A percentile compares a stretch with the other conserved stretches of the same genome.
These are phyloP conservation scores for Parasteatoda tepidariorum DNA, from an alignment of 1,140 invertebrate genomes.

Conservation along the genomic window DNA sequence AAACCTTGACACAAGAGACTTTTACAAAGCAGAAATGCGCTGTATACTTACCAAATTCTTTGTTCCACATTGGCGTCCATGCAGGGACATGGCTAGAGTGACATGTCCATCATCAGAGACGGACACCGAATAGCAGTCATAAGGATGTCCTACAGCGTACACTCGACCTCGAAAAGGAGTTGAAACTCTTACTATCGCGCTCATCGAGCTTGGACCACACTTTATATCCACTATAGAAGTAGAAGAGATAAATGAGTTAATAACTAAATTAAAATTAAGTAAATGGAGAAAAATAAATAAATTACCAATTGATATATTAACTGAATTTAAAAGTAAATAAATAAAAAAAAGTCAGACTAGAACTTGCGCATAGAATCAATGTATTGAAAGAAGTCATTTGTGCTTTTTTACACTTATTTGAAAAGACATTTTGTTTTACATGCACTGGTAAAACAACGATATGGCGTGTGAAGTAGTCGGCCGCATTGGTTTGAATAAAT, in stretches of 20 bases:
- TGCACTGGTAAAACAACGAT: too few relatives aligned
- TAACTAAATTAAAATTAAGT: not conserved
- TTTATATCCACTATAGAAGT: slow-evolving; percentile 46
- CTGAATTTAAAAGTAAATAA: too few relatives aligned
- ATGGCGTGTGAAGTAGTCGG: too few relatives aligned
- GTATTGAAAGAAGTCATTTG: too few relatives aligned
- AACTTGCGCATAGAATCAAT: too few relatives aligned
- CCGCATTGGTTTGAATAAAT: too few relatives aligned
- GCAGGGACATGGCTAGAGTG: slow-evolving; percentile 56
- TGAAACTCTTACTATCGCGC: slow-evolving; percentile 37
- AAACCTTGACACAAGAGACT: too few relatives aligned
- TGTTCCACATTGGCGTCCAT: slow-evolving; percentile 49
- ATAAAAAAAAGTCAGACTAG: too few relatives aligned
- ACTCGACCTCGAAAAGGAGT: slow-evolving; percentile 58
- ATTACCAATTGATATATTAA: too few relatives aligned
- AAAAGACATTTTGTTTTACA: too few relatives aligned
- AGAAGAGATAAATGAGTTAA: not conserved
- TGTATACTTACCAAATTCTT: slow-evolving; percentile 59
- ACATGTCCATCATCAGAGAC: slow-evolving; percentile 35
- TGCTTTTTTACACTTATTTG: too few relatives aligned
- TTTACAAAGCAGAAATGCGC: too few relatives aligned
- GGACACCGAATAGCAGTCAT: slow-evolving; percentile 58
- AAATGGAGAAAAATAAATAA: not conserved
- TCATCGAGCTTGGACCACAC: slow-evolving; percentile 49
- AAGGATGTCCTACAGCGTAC: slow-evolving; percentile 53